These are phyloP conservation scores for Diglossa cyanea DNA, from an alignment of 2,797 vertebrate species.

Conservation along the genomic window DNA sequence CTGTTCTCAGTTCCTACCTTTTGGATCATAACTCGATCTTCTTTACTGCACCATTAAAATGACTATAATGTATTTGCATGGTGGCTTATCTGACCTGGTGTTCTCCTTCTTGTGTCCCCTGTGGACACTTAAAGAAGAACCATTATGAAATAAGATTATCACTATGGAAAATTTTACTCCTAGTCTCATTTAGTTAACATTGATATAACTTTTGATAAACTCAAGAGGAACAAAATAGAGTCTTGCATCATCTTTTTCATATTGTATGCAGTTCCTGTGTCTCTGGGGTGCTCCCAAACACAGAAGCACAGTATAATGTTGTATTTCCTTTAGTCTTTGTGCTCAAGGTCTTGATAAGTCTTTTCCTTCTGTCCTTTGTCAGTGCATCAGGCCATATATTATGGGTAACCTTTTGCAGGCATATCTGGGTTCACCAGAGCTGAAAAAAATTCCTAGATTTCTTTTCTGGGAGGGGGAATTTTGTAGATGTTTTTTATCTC, in stretches of 20 bases:
- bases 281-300: not conserved
- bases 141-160: not conserved
- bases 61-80: not conserved
- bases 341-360: not conserved
- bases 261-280: not conserved
- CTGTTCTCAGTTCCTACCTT: not conserved
- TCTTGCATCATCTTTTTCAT: not conserved
- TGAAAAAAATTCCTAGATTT: not conserved
- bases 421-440: not conserved
- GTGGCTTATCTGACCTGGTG: not conserved
- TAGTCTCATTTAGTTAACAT: not conserved
- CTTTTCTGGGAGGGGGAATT: not conserved
- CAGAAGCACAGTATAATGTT: not conserved
- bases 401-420: not conserved
- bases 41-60: not conserved
- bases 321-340: not conserved
- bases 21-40: not conserved
- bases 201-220: slow-evolving; percentile 14
- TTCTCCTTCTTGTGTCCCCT: not conserved
- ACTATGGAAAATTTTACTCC: not conserved
- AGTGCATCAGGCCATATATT: not conserved
- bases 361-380: not conserved
- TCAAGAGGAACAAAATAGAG: not conserved
- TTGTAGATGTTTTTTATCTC: not conserved
- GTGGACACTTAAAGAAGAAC: not conserved